Evolutionary conservation across 2,113 vertebrate genomes (phyloP).

Genomic region (Prietella phreatophila): DNA sequence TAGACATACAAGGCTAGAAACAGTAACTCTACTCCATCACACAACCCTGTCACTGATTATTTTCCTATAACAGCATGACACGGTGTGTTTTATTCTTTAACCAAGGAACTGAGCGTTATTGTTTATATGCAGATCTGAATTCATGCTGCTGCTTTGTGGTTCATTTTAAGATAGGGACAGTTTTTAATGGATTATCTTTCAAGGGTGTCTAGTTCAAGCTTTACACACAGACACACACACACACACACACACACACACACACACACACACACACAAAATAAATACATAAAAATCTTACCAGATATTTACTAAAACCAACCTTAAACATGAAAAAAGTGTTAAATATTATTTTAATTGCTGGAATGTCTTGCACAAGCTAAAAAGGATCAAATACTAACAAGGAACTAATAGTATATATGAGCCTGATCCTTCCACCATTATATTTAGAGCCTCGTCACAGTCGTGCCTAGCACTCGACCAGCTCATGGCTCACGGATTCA

Average conservation of each 20-base stretch:
- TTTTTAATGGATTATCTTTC: too few species aligned
- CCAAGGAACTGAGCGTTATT: not conserved
- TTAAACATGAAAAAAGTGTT: not conserved
- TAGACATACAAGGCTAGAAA: too few species aligned
- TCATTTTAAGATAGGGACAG: not conserved
- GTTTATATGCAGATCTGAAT: not conserved
- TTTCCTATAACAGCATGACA: not conserved
- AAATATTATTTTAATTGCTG: not conserved
- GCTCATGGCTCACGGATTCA: not conserved
- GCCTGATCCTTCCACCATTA: not conserved
- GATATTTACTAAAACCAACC: not conserved
- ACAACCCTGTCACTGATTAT: too few species aligned
- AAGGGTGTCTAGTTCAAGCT: not conserved
- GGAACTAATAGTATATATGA: not conserved
- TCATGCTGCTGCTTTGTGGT: not conserved
- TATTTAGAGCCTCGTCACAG: not conserved
- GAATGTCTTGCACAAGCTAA: conserved; percentile 57
- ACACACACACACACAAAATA: too few species aligned
- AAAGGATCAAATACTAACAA: not conserved
- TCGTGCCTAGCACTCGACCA: not conserved
- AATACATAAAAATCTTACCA: not conserved
- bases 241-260: too few species aligned
- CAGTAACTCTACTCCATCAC: too few species aligned
- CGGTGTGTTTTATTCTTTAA: not conserved
- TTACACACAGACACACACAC: too few species aligned